Evolutionary conservation across 2,888 invertebrate genomes (phyloP).

Genomic region (Thysanoteuthis rhombus): DNA sequence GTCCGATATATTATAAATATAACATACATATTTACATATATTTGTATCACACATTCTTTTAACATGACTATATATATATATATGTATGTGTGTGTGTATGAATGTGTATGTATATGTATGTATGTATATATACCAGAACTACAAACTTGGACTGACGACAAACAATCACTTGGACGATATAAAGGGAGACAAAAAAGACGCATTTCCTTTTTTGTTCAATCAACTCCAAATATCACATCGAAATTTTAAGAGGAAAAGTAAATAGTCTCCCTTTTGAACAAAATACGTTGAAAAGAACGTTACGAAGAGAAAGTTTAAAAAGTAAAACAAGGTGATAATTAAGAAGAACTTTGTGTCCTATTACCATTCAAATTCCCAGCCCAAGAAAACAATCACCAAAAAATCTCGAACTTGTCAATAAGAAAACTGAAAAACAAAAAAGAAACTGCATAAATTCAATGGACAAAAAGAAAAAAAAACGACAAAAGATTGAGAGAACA

Average conservation of each 20-base stretch:
- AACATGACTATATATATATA: not conserved
- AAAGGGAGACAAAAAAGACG: not conserved
- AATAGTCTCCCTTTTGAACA: not conserved
- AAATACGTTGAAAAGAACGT: not conserved
- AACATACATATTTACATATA: slow-evolving; percentile 12
- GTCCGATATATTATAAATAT: not conserved
- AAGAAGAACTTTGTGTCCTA: not conserved
- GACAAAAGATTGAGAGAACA: not conserved
- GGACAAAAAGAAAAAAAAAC: not conserved
- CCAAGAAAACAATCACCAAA: not conserved
- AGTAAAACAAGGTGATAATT: not conserved
- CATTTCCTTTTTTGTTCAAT: not conserved
- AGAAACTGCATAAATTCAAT: not conserved
- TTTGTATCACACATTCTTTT: not conserved
- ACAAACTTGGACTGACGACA: not conserved
- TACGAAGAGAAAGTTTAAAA: not conserved
- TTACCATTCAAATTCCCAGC: not conserved
- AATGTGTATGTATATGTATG: not conserved
- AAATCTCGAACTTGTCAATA: not conserved
- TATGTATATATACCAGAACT: not conserved
- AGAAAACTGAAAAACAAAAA: not conserved
- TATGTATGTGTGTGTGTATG: not conserved
- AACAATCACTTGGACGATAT: not conserved
- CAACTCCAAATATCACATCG: not conserved
- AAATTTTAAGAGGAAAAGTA: not conserved